Conservation (phyloP, 1,140 invertebrate genomes). For the Philotrypesis tridentata region DNA sequence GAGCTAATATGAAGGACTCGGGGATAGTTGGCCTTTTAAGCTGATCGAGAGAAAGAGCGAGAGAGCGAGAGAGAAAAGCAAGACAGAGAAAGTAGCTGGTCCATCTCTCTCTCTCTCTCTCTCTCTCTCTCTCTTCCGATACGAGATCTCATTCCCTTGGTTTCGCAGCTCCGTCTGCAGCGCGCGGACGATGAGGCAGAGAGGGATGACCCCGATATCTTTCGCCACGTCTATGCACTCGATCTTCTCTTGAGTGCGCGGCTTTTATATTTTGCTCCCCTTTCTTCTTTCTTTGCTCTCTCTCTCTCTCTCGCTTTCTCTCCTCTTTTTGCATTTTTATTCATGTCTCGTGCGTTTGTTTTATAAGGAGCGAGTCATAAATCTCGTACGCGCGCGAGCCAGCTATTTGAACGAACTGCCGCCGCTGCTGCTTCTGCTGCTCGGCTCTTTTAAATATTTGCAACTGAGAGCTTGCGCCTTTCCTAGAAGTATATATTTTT, state of each 20-base stretch:
- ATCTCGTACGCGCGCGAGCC: background rate
- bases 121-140: constrained; percentile 4
- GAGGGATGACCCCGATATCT: constrained; percentile 40
- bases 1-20: constrained; percentile 30
- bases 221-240: constrained; percentile 7
- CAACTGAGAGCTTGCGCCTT: background rate
- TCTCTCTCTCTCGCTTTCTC: too few species aligned
- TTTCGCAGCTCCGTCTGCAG: background rate
- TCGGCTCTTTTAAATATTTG: background rate
- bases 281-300: too few species aligned
- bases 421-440: background rate
- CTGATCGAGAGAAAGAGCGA: constrained; percentile 22
- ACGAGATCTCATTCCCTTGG: constrained; percentile 36
- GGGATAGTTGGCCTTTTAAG: constrained; percentile 38
- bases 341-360: background rate
- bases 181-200: background rate
- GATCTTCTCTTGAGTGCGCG: background rate
- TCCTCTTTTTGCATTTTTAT: background rate
- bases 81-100: constrained; percentile 13
- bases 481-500: background rate
- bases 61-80: background rate
- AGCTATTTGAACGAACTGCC: background rate
- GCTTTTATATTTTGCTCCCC: background rate
- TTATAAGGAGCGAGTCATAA: background rate
- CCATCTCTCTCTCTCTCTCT: background rate